Conservation (phyloP, 2,797 vertebrate species). For the Lagodon rhomboides region DNA sequence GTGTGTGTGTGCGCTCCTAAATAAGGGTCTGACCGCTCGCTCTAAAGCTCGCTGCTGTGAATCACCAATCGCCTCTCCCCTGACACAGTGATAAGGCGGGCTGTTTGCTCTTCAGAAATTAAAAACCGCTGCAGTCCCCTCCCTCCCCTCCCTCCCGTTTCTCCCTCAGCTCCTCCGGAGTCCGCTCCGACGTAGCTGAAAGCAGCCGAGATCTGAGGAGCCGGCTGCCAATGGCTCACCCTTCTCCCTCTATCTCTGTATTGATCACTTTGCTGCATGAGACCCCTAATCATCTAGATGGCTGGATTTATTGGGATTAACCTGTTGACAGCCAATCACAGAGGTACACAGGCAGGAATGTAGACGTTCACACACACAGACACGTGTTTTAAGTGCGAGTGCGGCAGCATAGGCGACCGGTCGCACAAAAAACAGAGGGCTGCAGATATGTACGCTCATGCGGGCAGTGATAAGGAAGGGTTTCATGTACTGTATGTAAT, state of each 20-base stretch:
- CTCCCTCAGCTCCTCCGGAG: conserved; percentile 22
- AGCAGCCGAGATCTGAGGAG: conserved; percentile 44
- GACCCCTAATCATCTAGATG: conserved; percentile 69
- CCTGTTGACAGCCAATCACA: conserved; percentile 60
- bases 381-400: background rate
- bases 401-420: background rate
- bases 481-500: background rate
- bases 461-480: background rate
- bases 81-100: conserved; percentile 52
- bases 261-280: conserved; percentile 70
- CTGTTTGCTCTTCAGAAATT: conserved; percentile 69
- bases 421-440: background rate
- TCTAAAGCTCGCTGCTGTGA: conserved; percentile 44
- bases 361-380: conserved; percentile 7
- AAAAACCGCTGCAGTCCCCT: conserved; percentile 54
- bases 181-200: conserved; percentile 31
- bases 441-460: background rate
- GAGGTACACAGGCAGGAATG: conserved; percentile 19
- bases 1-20: conserved; percentile 13
- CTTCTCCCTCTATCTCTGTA: conserved; percentile 59
- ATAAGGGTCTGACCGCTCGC: conserved; percentile 36
- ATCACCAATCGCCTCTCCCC: conserved; percentile 43
- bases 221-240: conserved; percentile 47
- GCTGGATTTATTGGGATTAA: conserved; percentile 74
- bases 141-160: background rate